Percentiles rank a stretch among this genome's conserved stretches.
Conservation (phyloP, 2,797 vertebrate species). For the Sorex maritimensis region DNA sequence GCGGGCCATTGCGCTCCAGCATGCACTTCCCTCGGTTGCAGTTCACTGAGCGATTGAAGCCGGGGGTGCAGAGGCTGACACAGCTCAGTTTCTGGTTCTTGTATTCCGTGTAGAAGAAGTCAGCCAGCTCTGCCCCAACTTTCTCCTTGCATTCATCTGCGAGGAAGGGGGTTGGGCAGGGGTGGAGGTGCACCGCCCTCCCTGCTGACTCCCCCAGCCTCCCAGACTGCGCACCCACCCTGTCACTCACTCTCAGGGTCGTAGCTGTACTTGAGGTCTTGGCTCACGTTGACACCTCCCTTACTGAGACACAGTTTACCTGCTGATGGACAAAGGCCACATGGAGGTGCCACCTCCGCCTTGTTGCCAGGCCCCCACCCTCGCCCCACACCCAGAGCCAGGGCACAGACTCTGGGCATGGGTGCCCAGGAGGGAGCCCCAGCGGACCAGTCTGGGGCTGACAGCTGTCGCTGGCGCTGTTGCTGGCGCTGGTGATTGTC, state of each 20-base stretch:
- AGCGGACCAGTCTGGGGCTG: not conserved
- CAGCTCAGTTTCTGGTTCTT: not conserved
- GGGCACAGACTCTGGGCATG: no score
- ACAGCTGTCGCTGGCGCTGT: not conserved
- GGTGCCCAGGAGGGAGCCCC: no score
- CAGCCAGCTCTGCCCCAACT: accelerated
- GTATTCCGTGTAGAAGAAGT: slow-evolving; percentile 9
- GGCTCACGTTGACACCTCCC: not conserved
- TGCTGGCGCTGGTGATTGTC: not conserved
- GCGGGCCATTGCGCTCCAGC: slow-evolving; percentile 3
- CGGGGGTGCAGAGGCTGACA: not conserved
- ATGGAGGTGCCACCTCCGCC: no score
- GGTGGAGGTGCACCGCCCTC: no score
- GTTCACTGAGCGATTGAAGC: not conserved
- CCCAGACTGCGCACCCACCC: not conserved
- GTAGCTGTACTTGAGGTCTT: accelerated
- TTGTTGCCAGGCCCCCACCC: not conserved
- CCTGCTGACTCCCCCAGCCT: not conserved
- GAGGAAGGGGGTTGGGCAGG: not conserved
- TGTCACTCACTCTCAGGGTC: slow-evolving; percentile 54
- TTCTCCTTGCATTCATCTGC: not conserved
- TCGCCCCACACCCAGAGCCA: not conserved
- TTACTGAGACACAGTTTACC: slow-evolving; percentile 62
- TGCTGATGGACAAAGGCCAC: not conserved
- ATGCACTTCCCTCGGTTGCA: slow-evolving; percentile 68